Conservation (phyloP, 2,113 vertebrate species). For the Tragelaphus buxtoni region DNA sequence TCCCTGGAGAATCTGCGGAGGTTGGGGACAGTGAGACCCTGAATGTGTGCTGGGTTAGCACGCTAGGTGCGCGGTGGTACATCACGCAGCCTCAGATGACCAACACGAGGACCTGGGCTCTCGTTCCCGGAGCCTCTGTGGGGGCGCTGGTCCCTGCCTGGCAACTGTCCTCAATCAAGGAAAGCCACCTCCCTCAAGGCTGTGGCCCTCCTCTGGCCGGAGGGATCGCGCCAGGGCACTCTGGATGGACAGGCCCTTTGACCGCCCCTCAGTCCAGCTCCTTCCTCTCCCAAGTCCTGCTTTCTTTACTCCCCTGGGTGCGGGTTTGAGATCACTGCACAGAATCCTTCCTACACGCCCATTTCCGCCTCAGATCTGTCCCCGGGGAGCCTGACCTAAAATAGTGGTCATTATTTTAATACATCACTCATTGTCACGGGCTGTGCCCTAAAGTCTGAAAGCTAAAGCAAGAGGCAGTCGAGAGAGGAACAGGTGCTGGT, state of each 20-base stretch:
- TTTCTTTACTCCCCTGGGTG: not conserved
- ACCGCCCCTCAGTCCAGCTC: too few species aligned
- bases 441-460: not conserved
- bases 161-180: not conserved
- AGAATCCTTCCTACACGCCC: not conserved
- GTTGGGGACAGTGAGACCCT: not conserved
- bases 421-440: not conserved
- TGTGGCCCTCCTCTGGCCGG: not conserved
- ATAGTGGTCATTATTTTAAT: not conserved
- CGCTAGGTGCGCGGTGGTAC: not conserved
- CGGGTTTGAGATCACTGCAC: not conserved
- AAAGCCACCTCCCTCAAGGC: too few species aligned
- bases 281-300: not conserved
- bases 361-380: not conserved
- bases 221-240: accelerated
- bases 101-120: not conserved
- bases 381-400: not conserved
- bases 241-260: not conserved
- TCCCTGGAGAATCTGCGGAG: not conserved
- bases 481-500: not conserved
- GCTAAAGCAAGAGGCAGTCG: not conserved
- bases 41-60: not conserved
- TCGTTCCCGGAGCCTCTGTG: not conserved
- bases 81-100: not conserved
- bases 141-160: not conserved